Base-by-base conservation (phyloP, 2,888 invertebrate species). In the Tubiluchus corallicola region DNA sequence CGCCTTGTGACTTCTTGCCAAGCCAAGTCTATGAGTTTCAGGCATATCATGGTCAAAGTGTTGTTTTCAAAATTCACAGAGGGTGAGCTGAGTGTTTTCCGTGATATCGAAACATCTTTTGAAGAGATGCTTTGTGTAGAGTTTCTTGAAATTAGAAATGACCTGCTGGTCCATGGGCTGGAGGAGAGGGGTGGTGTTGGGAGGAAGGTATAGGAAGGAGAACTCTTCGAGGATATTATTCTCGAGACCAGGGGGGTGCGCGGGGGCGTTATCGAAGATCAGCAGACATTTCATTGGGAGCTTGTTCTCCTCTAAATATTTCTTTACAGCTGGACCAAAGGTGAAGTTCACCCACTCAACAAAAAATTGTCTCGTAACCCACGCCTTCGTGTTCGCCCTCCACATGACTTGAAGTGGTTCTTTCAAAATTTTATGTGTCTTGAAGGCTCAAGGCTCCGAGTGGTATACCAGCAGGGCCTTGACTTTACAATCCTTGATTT, bases 1-100 rank as follows among this genome's bases (percentile, higher is more conserved):
- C 43, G 43, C 37, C 1, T 17, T 20, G 49, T 38, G 20, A 50
- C 46, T 40, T 21, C 29, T 21, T 42, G n/a, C 51, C 54, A 54
- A 43, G 53, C 53, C 46, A 50, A 44, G 49, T 55, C 53, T 46
- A 57, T 56, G 47, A 57, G 51, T 47, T 47, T 49, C 5, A 55
- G 46, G 49, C 51, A 53, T 20, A 46, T 42, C 38, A 53, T 42
- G 47, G 47, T 60, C 51, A 48, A 56, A 61, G 47, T 60, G 52
- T 40, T 58, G 48, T 47, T 57, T 59, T 55, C 58, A n/a, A n/a
- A n/a, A n/a, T n/a, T n/a, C n/a, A n/a, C n/a, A n/a, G n/a, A n/a
- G n/a, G n/a, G n/a, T n/a, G n/a, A n/a, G n/a, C n/a, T n/a, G n/a
- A n/a, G n/a, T n/a, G n/a, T n/a, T n/a, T n/a, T n/a, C n/a, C n/a